A percentile compares a stretch with the other conserved stretches of the same genome.
phyloP scores from a whole-genome alignment of 2,888 invertebrate species.

The Coelogynopora nodosa region DNA sequence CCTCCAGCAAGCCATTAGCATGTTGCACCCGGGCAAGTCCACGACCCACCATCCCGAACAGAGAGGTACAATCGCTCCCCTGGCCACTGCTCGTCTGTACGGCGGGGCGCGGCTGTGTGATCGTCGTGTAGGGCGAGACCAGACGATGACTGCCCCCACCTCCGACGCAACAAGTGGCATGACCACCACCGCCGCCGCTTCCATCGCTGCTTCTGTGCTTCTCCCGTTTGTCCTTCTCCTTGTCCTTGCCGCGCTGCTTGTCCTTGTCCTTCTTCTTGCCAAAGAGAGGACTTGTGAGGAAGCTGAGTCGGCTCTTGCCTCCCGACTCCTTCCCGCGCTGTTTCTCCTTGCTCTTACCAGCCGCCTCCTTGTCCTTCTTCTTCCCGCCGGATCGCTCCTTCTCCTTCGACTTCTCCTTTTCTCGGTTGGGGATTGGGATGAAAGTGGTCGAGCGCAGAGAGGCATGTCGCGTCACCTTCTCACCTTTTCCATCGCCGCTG shows the following conservation, averaged over 20 bases:
- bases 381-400: not conserved
- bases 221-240: not conserved
- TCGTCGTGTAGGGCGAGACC: constrained; percentile 61
- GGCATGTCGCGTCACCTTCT: not conserved
- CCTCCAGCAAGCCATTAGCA: constrained; percentile 47
- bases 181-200: not conserved
- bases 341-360: not conserved
- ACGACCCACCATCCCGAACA: constrained; percentile 48
- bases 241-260: constrained; percentile 33
- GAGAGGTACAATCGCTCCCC: constrained; percentile 57
- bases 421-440: not conserved
- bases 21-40: constrained; percentile 41
- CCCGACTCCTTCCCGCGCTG: not conserved
- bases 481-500: not conserved
- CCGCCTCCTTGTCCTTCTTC: too few relatives aligned
- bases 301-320: constrained; percentile 39
- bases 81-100: constrained; percentile 62
- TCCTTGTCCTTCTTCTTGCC: constrained; percentile 56
- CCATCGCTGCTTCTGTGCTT: not conserved
- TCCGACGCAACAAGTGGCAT: not conserved
- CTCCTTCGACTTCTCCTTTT: not conserved
- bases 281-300: constrained; percentile 44
- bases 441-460: not conserved
- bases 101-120: constrained; percentile 59
- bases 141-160: constrained; percentile 1